Conservation (phyloP, 2,113 vertebrate species). For the Indri indri region DNA sequence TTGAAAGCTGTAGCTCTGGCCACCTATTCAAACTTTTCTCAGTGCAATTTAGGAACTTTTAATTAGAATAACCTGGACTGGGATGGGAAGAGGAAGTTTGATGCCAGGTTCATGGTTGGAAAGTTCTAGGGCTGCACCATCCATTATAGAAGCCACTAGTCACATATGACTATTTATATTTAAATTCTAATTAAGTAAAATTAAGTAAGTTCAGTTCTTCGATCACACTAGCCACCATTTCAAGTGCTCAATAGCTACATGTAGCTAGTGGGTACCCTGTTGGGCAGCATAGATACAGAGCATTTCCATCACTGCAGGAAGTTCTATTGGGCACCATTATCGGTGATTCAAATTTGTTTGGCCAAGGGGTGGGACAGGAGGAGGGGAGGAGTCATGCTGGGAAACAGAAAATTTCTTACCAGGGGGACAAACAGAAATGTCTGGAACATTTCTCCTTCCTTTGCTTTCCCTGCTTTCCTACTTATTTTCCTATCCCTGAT, state of each 20-base stretch:
- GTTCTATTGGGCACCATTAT: background rate
- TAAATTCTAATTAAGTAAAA: conserved; percentile 28
- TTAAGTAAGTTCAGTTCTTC: background rate
- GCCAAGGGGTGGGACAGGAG: background rate
- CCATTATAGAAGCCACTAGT: background rate
- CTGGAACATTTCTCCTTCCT: conserved; percentile 43
- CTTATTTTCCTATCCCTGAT: conserved; percentile 13
- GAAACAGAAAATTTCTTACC: background rate
- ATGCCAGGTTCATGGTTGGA: background rate
- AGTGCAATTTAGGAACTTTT: background rate
- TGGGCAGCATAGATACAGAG: background rate
- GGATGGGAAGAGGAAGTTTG: background rate
- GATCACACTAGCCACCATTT: background rate
- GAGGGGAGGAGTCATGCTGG: background rate
- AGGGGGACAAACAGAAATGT: background rate
- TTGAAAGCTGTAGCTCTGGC: conserved; percentile 34
- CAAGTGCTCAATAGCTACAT: background rate
- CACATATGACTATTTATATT: background rate
- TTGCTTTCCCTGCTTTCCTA: conserved; percentile 7
- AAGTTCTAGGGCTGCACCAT: background rate
- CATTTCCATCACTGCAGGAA: background rate
- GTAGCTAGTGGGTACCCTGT: background rate
- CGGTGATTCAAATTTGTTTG: background rate
- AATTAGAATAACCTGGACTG: conserved; percentile 3
- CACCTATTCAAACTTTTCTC: background rate